Conservation (phyloP, 2,797 vertebrate species). For the Miichthys miiuy region DNA sequence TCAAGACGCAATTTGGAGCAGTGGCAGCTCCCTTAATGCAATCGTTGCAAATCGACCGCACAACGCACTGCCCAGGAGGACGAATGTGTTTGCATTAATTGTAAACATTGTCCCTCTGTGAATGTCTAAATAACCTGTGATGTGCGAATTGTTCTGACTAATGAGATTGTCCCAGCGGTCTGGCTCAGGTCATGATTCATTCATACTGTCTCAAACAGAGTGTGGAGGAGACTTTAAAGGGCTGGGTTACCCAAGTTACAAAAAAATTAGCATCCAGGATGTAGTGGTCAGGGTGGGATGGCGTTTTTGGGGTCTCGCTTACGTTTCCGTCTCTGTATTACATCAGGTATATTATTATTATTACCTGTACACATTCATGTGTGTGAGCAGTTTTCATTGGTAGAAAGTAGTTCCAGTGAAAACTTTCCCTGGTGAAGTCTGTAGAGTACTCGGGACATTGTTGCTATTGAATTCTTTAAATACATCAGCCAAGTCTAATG, state of each 20-base stretch:
- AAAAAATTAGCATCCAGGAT: too few species aligned
- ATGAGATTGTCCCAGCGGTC: neutral
- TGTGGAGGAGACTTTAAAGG: constrained; percentile 8
- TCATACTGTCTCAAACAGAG: neutral
- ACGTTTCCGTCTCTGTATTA: neutral
- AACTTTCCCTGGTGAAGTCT: neutral
- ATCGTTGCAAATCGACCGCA: constrained; percentile 20
- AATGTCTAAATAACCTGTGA: constrained; percentile 33
- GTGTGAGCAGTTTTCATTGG: neutral
- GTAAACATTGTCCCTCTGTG: constrained; percentile 14
- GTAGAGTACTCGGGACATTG: neutral
- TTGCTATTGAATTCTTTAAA: neutral
- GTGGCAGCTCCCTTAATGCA: constrained; percentile 18
- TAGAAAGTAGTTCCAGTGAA: neutral
- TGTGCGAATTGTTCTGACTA: constrained; percentile 24
- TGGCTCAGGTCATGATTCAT: constrained; percentile 15
- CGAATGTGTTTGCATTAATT: constrained; percentile 29
- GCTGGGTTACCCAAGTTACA: neutral
- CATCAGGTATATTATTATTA: too few species aligned
- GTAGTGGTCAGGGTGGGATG: too few species aligned
- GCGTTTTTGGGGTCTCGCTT: neutral
- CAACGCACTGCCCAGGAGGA: neutral
- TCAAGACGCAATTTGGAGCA: constrained; percentile 39
- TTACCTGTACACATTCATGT: too few species aligned
- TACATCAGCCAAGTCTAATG: too few species aligned